Base-by-base conservation (phyloP, 2,888 invertebrate species). In the Liodrosophila aerea region DNA sequence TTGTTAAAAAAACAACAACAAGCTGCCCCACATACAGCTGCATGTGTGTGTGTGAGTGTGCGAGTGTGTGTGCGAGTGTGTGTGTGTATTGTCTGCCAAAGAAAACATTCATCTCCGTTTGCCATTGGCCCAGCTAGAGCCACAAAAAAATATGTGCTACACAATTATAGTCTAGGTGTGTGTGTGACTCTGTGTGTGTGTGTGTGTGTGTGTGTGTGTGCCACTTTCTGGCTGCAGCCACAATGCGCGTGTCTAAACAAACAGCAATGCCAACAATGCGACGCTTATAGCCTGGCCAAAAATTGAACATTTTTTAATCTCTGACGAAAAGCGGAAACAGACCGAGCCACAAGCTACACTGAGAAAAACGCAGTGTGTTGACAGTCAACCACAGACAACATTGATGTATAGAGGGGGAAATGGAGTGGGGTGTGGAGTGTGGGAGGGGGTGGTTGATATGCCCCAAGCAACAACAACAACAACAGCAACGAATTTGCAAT, bases 91-190 rank as follows among this genome's bases (percentile, higher is more conserved):
- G 82, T 73, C 60, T 57, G 53, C 16, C 66, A 76, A 66, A 73
- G 56, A 75, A 82, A 76, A 73, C 86, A 88, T 88, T 87, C 87
- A 88, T 87, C 87, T 87, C 87, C 86, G 88, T 78, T 87, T 77
- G 77, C 88, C 87, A 85, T 88, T 86, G 81, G 69, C 64, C 61
- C 63, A 62, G 64, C 44, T 60, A 72, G n/a, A 63, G 43, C 68
- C 61, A 54, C 52, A 62, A 71, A 49, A 71, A 73, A 57, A 54
- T 44, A 58, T 54, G 22, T 22, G 51, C 43, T 58, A 61, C 61
- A 73, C 59, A 54, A 27, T 43, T 30, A 44, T 12, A 33, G 33
- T 11, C 1, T 27, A 11, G n/a, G 27, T 41, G 40, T 2, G 22
- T 11, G 22, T 22, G 13, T 8, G 9, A 12, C n/a, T 52, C 18